phyloP scores from a whole-genome alignment of 2,797 vertebrate genomes.

The Philypnodon macrostomus region DNA sequence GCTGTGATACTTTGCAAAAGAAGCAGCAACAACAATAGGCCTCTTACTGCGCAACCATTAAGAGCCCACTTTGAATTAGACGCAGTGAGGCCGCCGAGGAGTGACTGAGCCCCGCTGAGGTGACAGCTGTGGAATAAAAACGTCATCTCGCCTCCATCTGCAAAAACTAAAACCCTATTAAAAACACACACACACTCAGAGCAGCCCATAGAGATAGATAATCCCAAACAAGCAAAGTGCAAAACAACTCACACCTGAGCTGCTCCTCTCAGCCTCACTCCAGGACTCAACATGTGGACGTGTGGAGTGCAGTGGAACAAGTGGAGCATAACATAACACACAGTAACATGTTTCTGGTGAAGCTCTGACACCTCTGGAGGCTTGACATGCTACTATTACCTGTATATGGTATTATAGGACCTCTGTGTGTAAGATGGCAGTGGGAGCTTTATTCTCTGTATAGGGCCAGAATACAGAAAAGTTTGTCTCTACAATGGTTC shows the following conservation, averaged over 20 bases:
- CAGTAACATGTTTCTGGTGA: slow-evolving; percentile 10
- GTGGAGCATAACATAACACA: slow-evolving; percentile 19
- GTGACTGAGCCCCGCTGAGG: slow-evolving; percentile 5
- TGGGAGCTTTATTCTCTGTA: no score
- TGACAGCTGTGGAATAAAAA: slow-evolving; percentile 43
- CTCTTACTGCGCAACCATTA: slow-evolving; percentile 33
- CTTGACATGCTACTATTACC: not conserved
- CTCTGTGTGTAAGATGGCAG: no score
- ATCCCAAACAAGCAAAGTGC: slow-evolving; percentile 37
- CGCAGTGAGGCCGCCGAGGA: slow-evolving; percentile 21
- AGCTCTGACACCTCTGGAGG: slow-evolving; percentile 15
- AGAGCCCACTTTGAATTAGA: slow-evolving; percentile 20
- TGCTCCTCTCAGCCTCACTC: slow-evolving; percentile 41
- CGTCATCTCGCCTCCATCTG: slow-evolving; percentile 35
- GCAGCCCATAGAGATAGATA: slow-evolving; percentile 35
- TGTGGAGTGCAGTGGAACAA: slow-evolving; percentile 33
- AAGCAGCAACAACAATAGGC: slow-evolving; percentile 37
- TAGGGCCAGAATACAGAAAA: no score
- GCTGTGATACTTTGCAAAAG: slow-evolving; percentile 26
- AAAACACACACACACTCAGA: slow-evolving; percentile 42
- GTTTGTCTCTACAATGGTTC: no score
- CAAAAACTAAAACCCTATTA: slow-evolving; percentile 48
- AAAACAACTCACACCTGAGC: slow-evolving; percentile 51
- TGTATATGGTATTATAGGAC: not conserved
- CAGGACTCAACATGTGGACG: slow-evolving; percentile 38